phyloP scores from a whole-genome alignment of 2,888 invertebrate genomes.

The Hemicrepidius hirtus region DNA sequence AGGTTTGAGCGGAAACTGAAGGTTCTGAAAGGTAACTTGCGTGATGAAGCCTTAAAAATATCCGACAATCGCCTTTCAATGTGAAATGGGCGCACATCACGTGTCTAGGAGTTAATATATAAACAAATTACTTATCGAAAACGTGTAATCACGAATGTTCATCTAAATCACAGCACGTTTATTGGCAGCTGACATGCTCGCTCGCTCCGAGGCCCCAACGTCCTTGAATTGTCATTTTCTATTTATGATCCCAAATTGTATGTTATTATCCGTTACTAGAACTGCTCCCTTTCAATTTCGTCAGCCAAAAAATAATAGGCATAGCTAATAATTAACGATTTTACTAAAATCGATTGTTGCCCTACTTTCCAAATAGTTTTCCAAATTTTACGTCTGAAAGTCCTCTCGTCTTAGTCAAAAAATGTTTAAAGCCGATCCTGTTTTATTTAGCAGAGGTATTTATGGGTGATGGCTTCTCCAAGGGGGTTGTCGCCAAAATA shows the following conservation, averaged over 20 bases:
- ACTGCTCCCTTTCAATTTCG: conserved; percentile 15
- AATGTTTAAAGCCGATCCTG: too few species aligned
- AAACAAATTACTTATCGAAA: conserved; percentile 37
- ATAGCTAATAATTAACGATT: neutral
- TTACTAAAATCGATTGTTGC: too few species aligned
- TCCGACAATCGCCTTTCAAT: neutral
- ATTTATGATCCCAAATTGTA: conserved; percentile 37
- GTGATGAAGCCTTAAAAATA: conserved; percentile 4
- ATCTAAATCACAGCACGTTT: conserved; percentile 38
- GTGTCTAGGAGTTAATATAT: conserved; percentile 23
- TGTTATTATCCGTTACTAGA: conserved; percentile 14
- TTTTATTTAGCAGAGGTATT: too few species aligned
- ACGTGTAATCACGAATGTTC: conserved; percentile 39
- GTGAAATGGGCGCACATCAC: conserved; percentile 19
- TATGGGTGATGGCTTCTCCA: neutral
- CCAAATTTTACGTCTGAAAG: too few species aligned
- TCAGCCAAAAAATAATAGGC: neutral
- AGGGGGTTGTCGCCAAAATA: conserved; percentile 18
- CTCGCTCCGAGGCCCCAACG: conserved; percentile 22
- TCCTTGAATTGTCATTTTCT: conserved; percentile 40
- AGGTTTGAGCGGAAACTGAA: too few species aligned
- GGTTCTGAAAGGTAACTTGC: neutral
- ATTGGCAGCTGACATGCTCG: conserved; percentile 41
- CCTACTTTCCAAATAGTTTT: too few species aligned
- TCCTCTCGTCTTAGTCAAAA: too few species aligned